These are phyloP conservation scores for Pegea sp. DNA, from an alignment of 23 tunicate genomes.

Conservation along the genomic window DNA sequence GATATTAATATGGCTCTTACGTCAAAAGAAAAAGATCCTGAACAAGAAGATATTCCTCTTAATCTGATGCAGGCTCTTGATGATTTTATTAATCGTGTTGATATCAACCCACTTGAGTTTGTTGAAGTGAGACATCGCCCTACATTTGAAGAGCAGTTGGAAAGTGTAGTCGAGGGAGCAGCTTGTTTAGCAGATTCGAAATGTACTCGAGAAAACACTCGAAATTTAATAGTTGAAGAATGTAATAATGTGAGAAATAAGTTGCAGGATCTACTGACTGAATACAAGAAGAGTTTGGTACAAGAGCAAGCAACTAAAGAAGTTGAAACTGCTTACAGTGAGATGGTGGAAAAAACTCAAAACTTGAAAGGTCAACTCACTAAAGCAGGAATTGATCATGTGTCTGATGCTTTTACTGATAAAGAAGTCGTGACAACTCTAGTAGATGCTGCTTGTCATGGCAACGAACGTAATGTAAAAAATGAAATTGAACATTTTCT, in stretches of 20 bases:
- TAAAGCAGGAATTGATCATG: constrained; percentile 95
- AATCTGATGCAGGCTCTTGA: constrained; percentile 82
- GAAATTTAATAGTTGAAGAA: constrained; percentile 92
- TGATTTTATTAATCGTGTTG: constrained; percentile 65
- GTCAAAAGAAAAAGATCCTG: constrained; percentile 66
- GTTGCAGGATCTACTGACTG: constrained; percentile 78
- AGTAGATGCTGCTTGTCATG: constrained; percentile 84
- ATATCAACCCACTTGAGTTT: constrained; percentile 81
- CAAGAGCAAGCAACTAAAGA: constrained; percentile 28
- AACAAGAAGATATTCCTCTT: constrained; percentile 67
- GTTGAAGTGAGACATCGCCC: constrained; percentile 84
- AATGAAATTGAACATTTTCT: constrained; percentile 89
- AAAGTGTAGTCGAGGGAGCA: constrained; percentile 90
- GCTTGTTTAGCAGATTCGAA: constrained; percentile 96
- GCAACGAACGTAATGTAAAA: constrained; percentile 85
- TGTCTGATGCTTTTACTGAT: constrained; percentile 67
- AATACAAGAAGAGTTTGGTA: constrained; percentile 77
- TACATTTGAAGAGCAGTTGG: constrained; percentile 77
- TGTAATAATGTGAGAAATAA: constrained; percentile 87
- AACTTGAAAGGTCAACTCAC: constrained; percentile 60
- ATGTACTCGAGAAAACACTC: constrained; percentile 81
- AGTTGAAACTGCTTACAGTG: constrained; percentile 61
- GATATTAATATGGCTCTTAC: constrained; percentile 52
- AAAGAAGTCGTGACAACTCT: constrained; percentile 55
- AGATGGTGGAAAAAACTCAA: constrained; percentile 79